Evolutionary conservation across 2,113 vertebrate species (phyloP).

Genomic region (Vireo altiloquus): DNA sequence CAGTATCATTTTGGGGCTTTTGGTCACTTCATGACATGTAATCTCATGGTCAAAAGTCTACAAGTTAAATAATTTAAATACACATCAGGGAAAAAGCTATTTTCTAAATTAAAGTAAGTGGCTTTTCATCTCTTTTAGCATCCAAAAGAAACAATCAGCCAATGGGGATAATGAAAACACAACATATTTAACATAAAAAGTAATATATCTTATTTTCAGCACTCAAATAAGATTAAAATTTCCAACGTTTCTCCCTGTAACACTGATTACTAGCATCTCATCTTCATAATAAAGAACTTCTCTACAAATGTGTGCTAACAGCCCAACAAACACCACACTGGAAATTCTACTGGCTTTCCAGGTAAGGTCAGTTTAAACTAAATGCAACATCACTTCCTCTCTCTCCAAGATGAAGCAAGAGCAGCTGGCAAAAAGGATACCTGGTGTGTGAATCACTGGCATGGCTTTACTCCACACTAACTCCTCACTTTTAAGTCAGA

Average conservation of each 20-base stretch:
- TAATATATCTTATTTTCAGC: not conserved
- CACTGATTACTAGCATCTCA: not conserved
- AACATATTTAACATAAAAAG: not conserved
- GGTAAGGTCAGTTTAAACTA: not conserved
- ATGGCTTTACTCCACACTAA: not conserved
- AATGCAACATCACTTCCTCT: not conserved
- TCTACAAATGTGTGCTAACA: not conserved
- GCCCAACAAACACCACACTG: not conserved
- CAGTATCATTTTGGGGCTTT: not conserved
- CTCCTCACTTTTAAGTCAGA: not conserved
- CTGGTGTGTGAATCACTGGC: not conserved
- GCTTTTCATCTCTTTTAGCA: conserved; percentile 8
- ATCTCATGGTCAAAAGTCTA: not conserved
- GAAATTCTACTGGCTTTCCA: not conserved
- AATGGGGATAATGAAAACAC: not conserved
- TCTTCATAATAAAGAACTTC: not conserved
- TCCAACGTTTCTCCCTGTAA: not conserved
- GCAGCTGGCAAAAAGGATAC: not conserved
- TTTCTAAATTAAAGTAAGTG: conserved; percentile 43
- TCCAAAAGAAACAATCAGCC: conserved; percentile 16
- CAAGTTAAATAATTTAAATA: not conserved
- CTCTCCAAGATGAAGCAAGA: not conserved
- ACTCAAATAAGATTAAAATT: not conserved
- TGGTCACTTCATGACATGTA: not conserved
- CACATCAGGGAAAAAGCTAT: not conserved